A percentile compares a stretch with the other conserved stretches of the same genome.
phyloP scores from a whole-genome alignment of 2,113 vertebrate species.

The Canis aureus region DNA sequence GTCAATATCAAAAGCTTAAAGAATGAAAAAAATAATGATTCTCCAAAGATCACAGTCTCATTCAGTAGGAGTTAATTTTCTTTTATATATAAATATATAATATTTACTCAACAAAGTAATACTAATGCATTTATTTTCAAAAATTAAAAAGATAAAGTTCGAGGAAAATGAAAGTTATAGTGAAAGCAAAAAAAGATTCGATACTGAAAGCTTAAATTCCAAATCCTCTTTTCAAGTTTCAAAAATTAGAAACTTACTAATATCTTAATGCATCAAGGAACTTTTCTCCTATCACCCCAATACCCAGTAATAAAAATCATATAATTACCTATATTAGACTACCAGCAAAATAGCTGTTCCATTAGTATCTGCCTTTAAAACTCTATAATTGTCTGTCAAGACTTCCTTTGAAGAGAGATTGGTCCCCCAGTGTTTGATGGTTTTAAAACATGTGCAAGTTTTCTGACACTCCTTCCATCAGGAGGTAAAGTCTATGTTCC shows the following conservation, averaged over 20 bases:
- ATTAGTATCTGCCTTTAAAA: neutral
- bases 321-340: conserved; percentile 16
- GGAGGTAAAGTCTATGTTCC: neutral
- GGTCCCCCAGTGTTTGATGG: neutral
- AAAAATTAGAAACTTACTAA: neutral
- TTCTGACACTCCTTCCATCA: neutral
- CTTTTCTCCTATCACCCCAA: neutral
- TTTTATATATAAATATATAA: neutral
- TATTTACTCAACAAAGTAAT: neutral
- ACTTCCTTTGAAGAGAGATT: neutral
- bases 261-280: conserved; percentile 54
- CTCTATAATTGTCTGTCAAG: neutral
- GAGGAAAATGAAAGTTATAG: neutral
- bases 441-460: neutral
- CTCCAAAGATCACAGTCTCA: neutral
- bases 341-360: neutral
- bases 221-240: conserved; percentile 2
- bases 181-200: conserved; percentile 27
- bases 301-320: neutral
- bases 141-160: neutral
- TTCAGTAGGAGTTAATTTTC: neutral
- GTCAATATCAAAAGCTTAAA: neutral
- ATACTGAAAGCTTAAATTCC: neutral
- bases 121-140: conserved; percentile 16
- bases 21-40: neutral